Evolutionary conservation across 2,797 vertebrate genomes (phyloP).

Genomic region (Pogoniulus pusillus): DNA sequence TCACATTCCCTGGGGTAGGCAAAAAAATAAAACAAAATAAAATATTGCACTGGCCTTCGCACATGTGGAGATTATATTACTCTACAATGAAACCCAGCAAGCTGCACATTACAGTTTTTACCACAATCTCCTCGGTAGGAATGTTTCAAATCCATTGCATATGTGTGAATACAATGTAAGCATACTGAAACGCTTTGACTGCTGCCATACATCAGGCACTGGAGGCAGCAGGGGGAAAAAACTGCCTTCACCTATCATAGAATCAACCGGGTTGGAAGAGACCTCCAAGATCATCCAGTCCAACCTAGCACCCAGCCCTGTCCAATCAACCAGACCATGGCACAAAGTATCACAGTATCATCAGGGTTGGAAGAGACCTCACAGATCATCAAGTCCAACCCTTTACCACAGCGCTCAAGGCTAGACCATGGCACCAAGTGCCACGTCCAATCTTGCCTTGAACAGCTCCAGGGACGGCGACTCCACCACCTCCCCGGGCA

Average conservation of each 20-base stretch:
- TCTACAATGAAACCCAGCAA: slow-evolving; percentile 66
- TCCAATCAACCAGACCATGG: too few species aligned
- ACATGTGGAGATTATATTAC: slow-evolving; percentile 70
- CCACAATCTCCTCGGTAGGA: slow-evolving; percentile 69
- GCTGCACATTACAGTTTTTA: slow-evolving; percentile 61
- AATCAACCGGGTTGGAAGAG: too few species aligned
- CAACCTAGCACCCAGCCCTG: too few species aligned
- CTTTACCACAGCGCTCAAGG: too few species aligned
- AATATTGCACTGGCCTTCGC: slow-evolving; percentile 54
- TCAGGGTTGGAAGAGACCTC: too few species aligned
- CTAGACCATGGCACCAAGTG: too few species aligned
- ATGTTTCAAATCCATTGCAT: slow-evolving; percentile 72
- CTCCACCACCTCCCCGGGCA: too few species aligned
- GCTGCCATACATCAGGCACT: slow-evolving; percentile 50
- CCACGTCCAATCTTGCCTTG: too few species aligned
- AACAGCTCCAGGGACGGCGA: too few species aligned
- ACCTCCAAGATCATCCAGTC: too few species aligned
- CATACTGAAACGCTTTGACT: slow-evolving; percentile 60
- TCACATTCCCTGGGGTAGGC: slow-evolving; percentile 54
- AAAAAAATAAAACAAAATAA: slow-evolving; percentile 45
- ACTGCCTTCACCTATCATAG: not conserved
- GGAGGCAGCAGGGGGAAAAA: not conserved
- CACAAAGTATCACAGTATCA: too few species aligned
- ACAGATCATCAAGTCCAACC: too few species aligned
- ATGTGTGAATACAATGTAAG: slow-evolving; percentile 57